phyloP scores from a whole-genome alignment of 1,140 invertebrate species.

The Ridgeia piscesae region DNA sequence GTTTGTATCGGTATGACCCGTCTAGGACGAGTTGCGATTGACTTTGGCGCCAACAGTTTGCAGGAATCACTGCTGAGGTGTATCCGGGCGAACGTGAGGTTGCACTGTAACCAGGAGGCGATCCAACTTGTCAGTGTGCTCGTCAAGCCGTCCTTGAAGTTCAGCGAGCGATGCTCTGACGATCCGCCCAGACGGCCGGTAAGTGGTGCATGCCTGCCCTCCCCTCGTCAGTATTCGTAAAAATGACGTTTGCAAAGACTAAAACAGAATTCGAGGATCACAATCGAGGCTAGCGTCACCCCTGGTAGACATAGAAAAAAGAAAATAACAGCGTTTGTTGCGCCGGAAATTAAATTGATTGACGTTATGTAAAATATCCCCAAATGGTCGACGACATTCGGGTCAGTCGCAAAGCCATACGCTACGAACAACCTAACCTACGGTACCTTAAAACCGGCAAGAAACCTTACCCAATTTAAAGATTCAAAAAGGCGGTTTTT shows the following conservation, averaged over 20 bases:
- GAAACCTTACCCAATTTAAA: neutral
- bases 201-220: neutral
- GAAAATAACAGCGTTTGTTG: too few relatives aligned
- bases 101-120: constrained; percentile 12
- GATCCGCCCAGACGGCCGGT: neutral
- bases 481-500: neutral
- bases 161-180: constrained; percentile 1
- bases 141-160: constrained; percentile 11
- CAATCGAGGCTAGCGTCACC: too few relatives aligned
- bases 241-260: too few relatives aligned
- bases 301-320: too few relatives aligned
- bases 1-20: neutral
- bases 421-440: neutral
- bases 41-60: neutral
- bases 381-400: too few relatives aligned
- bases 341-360: too few relatives aligned
- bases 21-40: neutral
- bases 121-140: neutral
- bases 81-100: neutral
- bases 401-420: neutral
- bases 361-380: too few relatives aligned
- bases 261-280: too few relatives aligned
- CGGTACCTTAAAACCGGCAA: neutral
- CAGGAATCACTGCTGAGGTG: neutral
- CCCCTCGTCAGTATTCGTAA: neutral